A percentile compares a stretch with the other conserved stretches of the same genome.
Conservation (phyloP, 2,888 invertebrate genomes). For the Mesochorus sp. region DNA sequence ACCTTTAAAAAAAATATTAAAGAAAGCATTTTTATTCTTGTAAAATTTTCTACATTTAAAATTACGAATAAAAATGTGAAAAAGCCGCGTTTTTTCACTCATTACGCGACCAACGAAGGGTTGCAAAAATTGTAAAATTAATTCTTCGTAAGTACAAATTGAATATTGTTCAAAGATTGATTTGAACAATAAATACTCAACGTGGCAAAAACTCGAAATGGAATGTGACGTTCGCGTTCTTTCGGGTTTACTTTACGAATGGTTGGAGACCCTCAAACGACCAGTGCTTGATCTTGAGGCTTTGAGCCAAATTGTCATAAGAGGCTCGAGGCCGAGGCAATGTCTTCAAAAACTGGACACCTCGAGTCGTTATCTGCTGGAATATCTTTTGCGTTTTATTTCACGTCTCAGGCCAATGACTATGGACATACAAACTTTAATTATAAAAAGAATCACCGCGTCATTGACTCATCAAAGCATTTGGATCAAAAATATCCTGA, state of each 20-base stretch:
- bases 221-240: slow-evolving; percentile 87
- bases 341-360: slow-evolving; percentile 85
- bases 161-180: slow-evolving; percentile 83
- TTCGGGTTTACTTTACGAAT: slow-evolving; percentile 87
- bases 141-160: too few relatives aligned
- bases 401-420: slow-evolving; percentile 86
- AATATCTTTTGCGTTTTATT: slow-evolving; percentile 88
- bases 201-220: slow-evolving; percentile 86
- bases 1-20: background rate
- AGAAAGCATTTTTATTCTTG: background rate
- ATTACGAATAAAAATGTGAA: too few relatives aligned
- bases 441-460: slow-evolving; percentile 86
- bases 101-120: too few relatives aligned
- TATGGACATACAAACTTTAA: slow-evolving; percentile 84
- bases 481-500: slow-evolving; percentile 80
- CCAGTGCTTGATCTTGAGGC: slow-evolving; percentile 87
- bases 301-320: slow-evolving; percentile 86
- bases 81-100: too few relatives aligned
- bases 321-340: slow-evolving; percentile 85
- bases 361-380: slow-evolving; percentile 87
- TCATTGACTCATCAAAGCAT: slow-evolving; percentile 87
- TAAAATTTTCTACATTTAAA: background rate
- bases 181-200: slow-evolving; percentile 87
- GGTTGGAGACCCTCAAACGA: slow-evolving; percentile 89
- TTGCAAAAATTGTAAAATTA: too few relatives aligned